Evolutionary conservation across 2,797 vertebrate species (phyloP).

Genomic region (Cossypha caffra): DNA sequence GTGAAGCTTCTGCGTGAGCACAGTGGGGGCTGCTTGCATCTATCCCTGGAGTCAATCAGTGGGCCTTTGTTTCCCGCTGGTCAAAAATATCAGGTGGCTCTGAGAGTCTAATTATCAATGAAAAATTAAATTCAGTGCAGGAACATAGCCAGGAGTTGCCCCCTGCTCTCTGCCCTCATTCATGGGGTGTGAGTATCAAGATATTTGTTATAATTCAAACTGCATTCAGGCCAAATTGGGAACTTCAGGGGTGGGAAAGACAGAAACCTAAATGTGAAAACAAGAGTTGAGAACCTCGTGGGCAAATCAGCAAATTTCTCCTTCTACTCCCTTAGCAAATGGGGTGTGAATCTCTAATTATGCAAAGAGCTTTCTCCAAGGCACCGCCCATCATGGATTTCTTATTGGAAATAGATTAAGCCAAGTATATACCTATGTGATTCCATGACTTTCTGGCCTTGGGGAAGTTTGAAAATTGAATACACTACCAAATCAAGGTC

Average conservation of each 20-base stretch:
- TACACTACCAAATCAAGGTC: slow-evolving; percentile 82
- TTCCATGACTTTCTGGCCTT: slow-evolving; percentile 76
- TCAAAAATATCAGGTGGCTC: slow-evolving; percentile 88
- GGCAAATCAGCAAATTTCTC: slow-evolving; percentile 78
- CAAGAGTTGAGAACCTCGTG: slow-evolving; percentile 70
- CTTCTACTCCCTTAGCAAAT: slow-evolving; percentile 65
- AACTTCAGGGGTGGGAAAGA: slow-evolving; percentile 69
- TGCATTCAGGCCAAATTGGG: slow-evolving; percentile 74
- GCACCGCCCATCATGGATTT: slow-evolving; percentile 81
- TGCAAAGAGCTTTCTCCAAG: slow-evolving; percentile 80
- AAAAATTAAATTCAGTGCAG: slow-evolving; percentile 82
- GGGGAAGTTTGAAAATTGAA: slow-evolving; percentile 83
- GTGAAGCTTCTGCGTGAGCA: slow-evolving; percentile 78
- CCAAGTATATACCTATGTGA: slow-evolving; percentile 83
- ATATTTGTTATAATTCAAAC: slow-evolving; percentile 89
- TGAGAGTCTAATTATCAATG: slow-evolving; percentile 92
- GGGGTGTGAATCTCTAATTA: slow-evolving; percentile 82
- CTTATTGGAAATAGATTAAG: slow-evolving; percentile 86
- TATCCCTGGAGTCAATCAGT: slow-evolving; percentile 86
- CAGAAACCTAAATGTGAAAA: slow-evolving; percentile 53
- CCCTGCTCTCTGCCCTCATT: slow-evolving; percentile 68
- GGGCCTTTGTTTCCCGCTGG: slow-evolving; percentile 89
- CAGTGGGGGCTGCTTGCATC: slow-evolving; percentile 78
- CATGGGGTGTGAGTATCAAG: slow-evolving; percentile 73
- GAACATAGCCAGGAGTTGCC: slow-evolving; percentile 73